A percentile compares a stretch with the other conserved stretches of the same genome.
phyloP scores from a whole-genome alignment of 2,113 vertebrate species.

The Clarias gariepinus region DNA sequence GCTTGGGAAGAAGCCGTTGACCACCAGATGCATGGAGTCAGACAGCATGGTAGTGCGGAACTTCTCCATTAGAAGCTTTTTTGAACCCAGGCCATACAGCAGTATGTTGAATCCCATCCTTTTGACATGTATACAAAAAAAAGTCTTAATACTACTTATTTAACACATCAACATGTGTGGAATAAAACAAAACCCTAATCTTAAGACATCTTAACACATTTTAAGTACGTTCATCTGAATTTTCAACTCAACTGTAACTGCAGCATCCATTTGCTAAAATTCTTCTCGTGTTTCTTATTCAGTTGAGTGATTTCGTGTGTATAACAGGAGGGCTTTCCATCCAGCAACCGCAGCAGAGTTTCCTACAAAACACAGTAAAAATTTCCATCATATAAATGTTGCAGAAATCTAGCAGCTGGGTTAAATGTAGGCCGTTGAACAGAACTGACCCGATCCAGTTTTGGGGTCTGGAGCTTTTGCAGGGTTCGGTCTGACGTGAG shows the following conservation, averaged over 20 bases:
- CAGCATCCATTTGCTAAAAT: conserved; percentile 94
- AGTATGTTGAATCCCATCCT: conserved; percentile 93
- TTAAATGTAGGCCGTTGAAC: background rate
- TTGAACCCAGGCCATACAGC: conserved; percentile 94
- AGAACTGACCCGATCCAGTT: conserved; percentile 83
- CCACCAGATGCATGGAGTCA: conserved; percentile 83
- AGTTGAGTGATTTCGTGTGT: conserved; percentile 81
- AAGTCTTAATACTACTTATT: background rate
- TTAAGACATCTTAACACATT: conserved; percentile 34
- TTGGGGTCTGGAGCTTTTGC: conserved; percentile 83
- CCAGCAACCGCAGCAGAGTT: conserved; percentile 79
- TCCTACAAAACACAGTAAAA: conserved; percentile 70
- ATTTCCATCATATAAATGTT: background rate
- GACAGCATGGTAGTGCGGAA: conserved; percentile 82
- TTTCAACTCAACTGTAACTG: conserved; percentile 84
- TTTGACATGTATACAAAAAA: conserved; percentile 14
- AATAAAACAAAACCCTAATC: conserved; percentile 43
- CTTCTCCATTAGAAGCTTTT: conserved; percentile 87
- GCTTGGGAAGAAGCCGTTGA: conserved; percentile 97
- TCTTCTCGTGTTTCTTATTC: conserved; percentile 77
- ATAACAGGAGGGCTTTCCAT: conserved; percentile 77
- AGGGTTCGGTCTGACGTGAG: conserved; percentile 92
- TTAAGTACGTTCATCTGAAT: background rate
- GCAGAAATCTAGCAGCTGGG: background rate
- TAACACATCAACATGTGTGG: background rate